Conservation (phyloP, 1,140 invertebrate species). For the Spodoptera litura region DNA sequence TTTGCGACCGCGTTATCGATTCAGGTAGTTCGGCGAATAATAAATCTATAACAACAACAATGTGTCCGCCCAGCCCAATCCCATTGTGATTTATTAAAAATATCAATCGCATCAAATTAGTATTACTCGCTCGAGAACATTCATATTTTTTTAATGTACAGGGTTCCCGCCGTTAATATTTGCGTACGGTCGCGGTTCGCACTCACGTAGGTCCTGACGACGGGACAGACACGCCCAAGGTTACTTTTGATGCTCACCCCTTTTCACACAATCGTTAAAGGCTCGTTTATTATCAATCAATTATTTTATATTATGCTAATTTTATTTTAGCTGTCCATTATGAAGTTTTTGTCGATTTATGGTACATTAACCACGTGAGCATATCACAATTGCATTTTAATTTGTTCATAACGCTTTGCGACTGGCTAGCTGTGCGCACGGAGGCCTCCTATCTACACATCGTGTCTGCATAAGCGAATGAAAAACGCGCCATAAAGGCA, state of each 20-base stretch:
- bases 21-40: conserved; percentile 79
- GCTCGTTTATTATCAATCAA: conserved; percentile 76
- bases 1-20: conserved; percentile 72
- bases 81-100: conserved; percentile 68
- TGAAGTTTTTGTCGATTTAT: conserved; percentile 55
- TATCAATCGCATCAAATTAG: conserved; percentile 67
- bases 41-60: conserved; percentile 79
- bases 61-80: conserved; percentile 53
- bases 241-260: conserved; percentile 56
- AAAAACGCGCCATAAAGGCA: conserved; percentile 83
- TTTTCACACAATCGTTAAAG: conserved; percentile 73
- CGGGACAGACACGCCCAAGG: conserved; percentile 68
- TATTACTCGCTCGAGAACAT: conserved; percentile 54
- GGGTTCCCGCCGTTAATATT: conserved; percentile 71
- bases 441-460: conserved; percentile 72
- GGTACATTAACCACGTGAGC: conserved; percentile 65
- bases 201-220: conserved; percentile 58
- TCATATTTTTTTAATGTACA: conserved; percentile 68
- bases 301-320: conserved; percentile 57
- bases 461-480: conserved; percentile 74
- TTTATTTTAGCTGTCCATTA: conserved; percentile 51
- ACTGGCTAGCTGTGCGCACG: conserved; percentile 69
- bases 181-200: conserved; percentile 57
- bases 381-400: conserved; percentile 50
- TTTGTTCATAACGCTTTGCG: conserved; percentile 63